These are phyloP conservation scores for Strongylocentrotus purpuratus DNA, from an alignment of 35 echinoderm and acorn worm species.

Conservation along the genomic window DNA sequence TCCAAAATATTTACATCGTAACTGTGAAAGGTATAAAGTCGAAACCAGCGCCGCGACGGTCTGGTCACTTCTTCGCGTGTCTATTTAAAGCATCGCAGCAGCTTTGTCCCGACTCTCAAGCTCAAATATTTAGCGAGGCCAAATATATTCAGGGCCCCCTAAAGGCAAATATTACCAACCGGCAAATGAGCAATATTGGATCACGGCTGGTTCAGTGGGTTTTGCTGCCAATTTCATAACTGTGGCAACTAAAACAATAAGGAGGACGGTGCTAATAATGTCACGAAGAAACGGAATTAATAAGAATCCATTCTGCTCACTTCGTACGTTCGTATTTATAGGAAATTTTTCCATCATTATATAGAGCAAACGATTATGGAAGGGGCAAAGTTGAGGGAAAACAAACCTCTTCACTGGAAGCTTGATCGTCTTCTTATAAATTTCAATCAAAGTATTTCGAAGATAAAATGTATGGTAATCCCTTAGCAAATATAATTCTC, in stretches of 20 bases:
- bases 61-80: not conserved
- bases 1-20: not conserved
- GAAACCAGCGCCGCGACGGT: not conserved
- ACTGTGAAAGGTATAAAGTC: not conserved
- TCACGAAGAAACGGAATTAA: not conserved
- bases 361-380: not conserved
- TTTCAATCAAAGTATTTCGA: not conserved
- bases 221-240: not conserved
- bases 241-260: constrained; percentile 4
- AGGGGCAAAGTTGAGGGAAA: not conserved
- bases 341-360: not conserved
- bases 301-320: not conserved
- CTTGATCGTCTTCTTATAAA: not conserved
- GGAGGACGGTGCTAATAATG: not conserved
- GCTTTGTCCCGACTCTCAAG: not conserved
- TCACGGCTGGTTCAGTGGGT: not conserved
- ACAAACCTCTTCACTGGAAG: not conserved
- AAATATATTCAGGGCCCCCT: constrained; percentile 1
- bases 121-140: constrained; percentile 2
- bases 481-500: not conserved
- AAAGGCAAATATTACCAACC: not conserved
- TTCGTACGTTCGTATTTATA: too few species aligned
- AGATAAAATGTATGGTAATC: not conserved
- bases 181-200: constrained; percentile 10
- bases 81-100: not conserved